These are phyloP conservation scores for Sceloporus tristichus DNA, from an alignment of 2,113 vertebrate species.

Conservation along the genomic window DNA sequence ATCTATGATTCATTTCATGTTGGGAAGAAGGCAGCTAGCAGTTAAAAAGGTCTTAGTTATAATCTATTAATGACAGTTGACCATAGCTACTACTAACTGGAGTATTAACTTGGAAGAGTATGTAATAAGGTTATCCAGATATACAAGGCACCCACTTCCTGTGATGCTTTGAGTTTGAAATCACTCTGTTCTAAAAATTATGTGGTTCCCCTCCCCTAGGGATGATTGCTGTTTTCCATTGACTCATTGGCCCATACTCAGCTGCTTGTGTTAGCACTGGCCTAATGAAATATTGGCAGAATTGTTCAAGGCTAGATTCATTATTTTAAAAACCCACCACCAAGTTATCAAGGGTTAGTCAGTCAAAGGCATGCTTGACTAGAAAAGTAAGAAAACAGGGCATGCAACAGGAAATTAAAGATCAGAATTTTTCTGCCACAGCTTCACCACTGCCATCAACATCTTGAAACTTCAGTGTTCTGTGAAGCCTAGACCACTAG, in stretches of 20 bases:
- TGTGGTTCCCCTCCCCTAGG: too few relatives aligned
- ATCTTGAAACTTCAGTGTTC: neutral
- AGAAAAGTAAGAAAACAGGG: slow-evolving; percentile 18
- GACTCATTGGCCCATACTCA: neutral
- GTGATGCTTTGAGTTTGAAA: neutral
- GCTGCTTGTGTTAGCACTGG: neutral
- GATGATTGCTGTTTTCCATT: slow-evolving; percentile 8
- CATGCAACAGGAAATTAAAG: slow-evolving; percentile 27
- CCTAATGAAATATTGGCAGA: slow-evolving; percentile 7
- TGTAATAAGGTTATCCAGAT: neutral
- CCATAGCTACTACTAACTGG: neutral
- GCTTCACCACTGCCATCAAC: neutral
- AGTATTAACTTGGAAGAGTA: neutral
- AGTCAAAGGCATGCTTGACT: slow-evolving; percentile 35
- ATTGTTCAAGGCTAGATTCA: slow-evolving; percentile 18
- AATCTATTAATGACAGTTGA: neutral
- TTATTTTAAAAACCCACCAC: slow-evolving; percentile 45
- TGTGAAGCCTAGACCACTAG: neutral
- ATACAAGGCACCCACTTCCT: neutral
- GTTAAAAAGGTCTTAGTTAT: neutral
- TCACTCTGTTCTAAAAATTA: neutral
- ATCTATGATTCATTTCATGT: too few relatives aligned
- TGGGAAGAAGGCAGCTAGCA: neutral
- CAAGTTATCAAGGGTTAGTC: slow-evolving; percentile 42
- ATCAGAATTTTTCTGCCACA: neutral